Evolutionary conservation across 2,888 invertebrate genomes (phyloP), one percentile per base, ranked within the genome.

Genomic region (Sicus ferrugineus): DNA sequence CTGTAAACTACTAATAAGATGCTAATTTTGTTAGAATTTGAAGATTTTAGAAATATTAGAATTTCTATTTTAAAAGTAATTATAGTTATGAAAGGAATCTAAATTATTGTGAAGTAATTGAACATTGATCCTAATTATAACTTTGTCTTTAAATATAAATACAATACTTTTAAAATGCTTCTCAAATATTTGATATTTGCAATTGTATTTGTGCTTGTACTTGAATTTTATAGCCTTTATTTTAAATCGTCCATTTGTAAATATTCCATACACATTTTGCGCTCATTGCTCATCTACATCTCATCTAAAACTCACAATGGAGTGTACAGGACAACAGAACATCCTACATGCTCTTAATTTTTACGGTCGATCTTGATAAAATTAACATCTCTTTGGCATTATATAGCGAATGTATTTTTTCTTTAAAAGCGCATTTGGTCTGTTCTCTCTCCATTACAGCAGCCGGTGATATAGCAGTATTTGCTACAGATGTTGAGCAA

Each of bases 321-420:
- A 67, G 67, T 58, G 58, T 31, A 59, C 48, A 46, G 67, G 59
- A 67, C 67, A 67, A 59, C 67, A 67, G 58, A 67, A 67, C 58
- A 59, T 67, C 59, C 42, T 58, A 42, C 58, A 67, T 58, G 11
- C 67, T 59, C 67, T 50, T 48, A 58, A 67, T 59, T 67, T 67
- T 67, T 48, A 67, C 59, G n/a, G 38, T n/a, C n/a, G n/a, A n/a
- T 46, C 56, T 23, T 26, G 56, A 54, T 38, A 66, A 46, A 64
- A 56, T 56, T 64, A 66, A 65, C 46, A 66, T 56, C 16, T 64
- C 66, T 56, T 2, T 66, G 64, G 64, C 31, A 28, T 50, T 48
- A 50, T 30, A 19, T 19, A 14, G 5, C 26, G 50, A 46, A 50
- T 34, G 38, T 65, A 54, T 28, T 65, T 38, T 56, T 68, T 63